These are phyloP conservation scores for Drepana arcuata DNA, from an alignment of 1,140 invertebrate genomes.

Conservation along the genomic window DNA sequence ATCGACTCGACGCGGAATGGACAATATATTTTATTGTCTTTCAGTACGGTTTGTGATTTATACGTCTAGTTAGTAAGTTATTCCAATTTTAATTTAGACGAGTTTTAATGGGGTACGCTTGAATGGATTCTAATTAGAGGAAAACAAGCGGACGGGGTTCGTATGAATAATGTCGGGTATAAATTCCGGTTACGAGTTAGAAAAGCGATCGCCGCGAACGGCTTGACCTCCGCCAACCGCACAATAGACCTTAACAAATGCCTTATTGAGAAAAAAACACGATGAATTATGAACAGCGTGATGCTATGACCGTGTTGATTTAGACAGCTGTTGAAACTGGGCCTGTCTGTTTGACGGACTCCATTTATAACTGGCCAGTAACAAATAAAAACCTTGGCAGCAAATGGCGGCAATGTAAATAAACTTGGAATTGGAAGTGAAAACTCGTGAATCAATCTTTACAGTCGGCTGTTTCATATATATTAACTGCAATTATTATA, in stretches of 20 bases:
- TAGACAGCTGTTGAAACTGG: background rate
- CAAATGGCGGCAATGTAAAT: too few species aligned
- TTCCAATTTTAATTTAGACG: conserved; percentile 70
- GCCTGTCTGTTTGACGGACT: too few species aligned
- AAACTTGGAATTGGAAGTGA: too few species aligned
- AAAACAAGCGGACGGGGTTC: conserved; percentile 48
- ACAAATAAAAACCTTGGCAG: too few species aligned
- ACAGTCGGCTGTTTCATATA: conserved; percentile 1
- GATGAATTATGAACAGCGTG: conserved; percentile 30
- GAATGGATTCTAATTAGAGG: conserved; percentile 69
- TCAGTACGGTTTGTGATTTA: conserved; percentile 55
- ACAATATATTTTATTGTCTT: conserved; percentile 71
- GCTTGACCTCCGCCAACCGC: conserved; percentile 27
- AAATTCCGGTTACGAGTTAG: conserved; percentile 60
- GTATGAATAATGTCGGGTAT: conserved; percentile 64
- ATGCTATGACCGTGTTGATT: conserved; percentile 12
- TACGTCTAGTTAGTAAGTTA: conserved; percentile 70
- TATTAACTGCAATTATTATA: conserved; percentile 7
- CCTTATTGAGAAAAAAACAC: conserved; percentile 44
- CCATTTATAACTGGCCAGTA: too few species aligned
- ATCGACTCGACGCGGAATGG: conserved; percentile 28
- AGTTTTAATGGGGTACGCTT: conserved; percentile 65
- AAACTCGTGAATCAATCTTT: too few species aligned
- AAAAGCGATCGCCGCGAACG: conserved; percentile 25
- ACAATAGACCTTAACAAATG: conserved; percentile 56